Base-by-base conservation (phyloP, 2,797 vertebrate genomes). In the Chaunax sp. region DNA sequence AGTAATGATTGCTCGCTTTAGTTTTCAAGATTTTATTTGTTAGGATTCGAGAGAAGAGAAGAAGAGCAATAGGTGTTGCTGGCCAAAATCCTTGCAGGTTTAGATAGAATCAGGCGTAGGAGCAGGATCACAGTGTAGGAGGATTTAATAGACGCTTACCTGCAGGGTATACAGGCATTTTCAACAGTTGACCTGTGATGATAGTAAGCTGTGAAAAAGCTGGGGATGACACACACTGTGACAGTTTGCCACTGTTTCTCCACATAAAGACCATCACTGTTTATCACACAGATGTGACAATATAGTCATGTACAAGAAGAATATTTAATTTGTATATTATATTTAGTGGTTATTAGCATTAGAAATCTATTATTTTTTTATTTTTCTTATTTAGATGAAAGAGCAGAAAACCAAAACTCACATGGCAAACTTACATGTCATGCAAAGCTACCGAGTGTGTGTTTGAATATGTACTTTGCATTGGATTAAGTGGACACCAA, bases 131-230 rank as follows among this genome's bases (percentile, higher is more conserved):
- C 78, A 82, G 85, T 87, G 90, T 89, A 85, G 87, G 86, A 84
- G 88, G 86, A 89, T 87, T 88, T 91, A 92, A 91, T 87, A 86
- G 84, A 83, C 86, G 83, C 88, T 89, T 88, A 92, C 92, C 92
- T 87, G 83, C 78, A 76, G 92, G 91, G 84, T 87, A 79, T 83
- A 87, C 84, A 89, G 82, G 69, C 85, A 82, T 93, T 92, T 91
- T 88, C 82, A 87, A 87, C 81, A 89, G 91, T 86, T 91, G 90
- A 92, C 88, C 88, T 81, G 84, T 90, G 86, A 89, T 91, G 89
- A 91, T 90, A 64, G 85, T 84, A 86, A 72, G 83, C 87, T 90
- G 83, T 90, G 86, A 73, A 80, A 81, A 83, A 86, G 84, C 84
- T 69, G 35, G 65, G 77, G 80, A 90, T 88, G 87, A 84, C 88